A percentile compares a stretch with the other conserved stretches of the same genome.
phyloP scores from a whole-genome alignment of 2,888 invertebrate species.

The Cheilosia grossa region DNA sequence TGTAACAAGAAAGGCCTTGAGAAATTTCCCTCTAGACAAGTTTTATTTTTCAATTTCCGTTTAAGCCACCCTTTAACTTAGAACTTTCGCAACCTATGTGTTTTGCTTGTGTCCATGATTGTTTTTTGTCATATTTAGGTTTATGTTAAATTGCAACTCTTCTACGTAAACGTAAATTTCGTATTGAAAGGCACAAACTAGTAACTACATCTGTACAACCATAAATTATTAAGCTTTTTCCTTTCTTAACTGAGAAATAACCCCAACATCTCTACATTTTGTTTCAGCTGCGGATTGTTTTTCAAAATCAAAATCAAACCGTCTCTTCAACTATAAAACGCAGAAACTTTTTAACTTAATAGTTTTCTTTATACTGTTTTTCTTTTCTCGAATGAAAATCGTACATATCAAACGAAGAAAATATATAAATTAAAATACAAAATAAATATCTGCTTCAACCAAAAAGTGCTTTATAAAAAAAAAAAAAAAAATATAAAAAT shows the following conservation, averaged over 20 bases:
- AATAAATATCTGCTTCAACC: constrained; percentile 63
- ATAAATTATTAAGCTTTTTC: background rate
- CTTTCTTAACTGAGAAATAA: constrained; percentile 14
- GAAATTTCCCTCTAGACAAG: too few species aligned
- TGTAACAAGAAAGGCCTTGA: too few species aligned
- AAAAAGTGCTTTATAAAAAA: constrained; percentile 70
- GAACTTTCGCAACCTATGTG: too few species aligned
- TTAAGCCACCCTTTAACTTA: too few species aligned
- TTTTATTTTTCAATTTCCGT: too few species aligned
- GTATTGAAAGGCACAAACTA: constrained; percentile 32
- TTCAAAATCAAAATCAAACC: constrained; percentile 25
- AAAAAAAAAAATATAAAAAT: constrained; percentile 16
- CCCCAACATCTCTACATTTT: constrained; percentile 32
- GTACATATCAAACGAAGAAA: constrained; percentile 67
- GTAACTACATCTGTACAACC: background rate
- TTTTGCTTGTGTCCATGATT: too few species aligned
- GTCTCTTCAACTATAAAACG: constrained; percentile 50
- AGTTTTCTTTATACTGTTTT: constrained; percentile 18
- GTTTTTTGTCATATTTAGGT: too few species aligned
- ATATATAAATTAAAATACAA: constrained; percentile 8
- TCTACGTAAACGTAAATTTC: background rate
- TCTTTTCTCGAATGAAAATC: constrained; percentile 48
- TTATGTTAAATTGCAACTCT: too few species aligned
- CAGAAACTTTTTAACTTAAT: constrained; percentile 27
- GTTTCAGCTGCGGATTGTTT: constrained; percentile 65